These are phyloP conservation scores for Hydriomena furcata DNA, from an alignment of 2,888 invertebrate genomes.

Conservation along the genomic window DNA sequence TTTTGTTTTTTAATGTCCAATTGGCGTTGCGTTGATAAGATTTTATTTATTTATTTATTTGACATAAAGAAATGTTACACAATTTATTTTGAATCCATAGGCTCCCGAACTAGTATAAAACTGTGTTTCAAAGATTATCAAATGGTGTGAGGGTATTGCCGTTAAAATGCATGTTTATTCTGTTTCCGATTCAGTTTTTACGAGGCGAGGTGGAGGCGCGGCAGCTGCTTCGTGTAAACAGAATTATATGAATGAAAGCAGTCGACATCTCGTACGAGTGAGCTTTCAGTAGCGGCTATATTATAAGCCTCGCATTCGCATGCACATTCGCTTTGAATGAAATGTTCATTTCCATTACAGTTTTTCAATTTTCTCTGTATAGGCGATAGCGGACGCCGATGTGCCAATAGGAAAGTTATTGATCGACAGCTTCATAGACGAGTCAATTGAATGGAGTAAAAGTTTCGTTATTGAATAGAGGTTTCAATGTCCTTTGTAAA, in stretches of 20 bases:
- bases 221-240: slow-evolving; percentile 73
- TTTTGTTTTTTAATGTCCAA: slow-evolving; percentile 39
- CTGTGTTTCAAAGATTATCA: no score
- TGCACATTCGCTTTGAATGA: slow-evolving; percentile 53
- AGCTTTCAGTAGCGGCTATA: slow-evolving; percentile 53
- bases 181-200: slow-evolving; percentile 72
- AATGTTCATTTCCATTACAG: slow-evolving; percentile 51
- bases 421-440: slow-evolving; percentile 34
- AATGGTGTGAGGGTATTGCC: slow-evolving; percentile 46
- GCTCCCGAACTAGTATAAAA: no score
- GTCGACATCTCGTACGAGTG: slow-evolving; percentile 47
- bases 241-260: slow-evolving; percentile 66
- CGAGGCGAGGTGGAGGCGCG: slow-evolving; percentile 60
- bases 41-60: no score
- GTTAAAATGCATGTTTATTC: slow-evolving; percentile 66
- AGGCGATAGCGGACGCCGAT: slow-evolving; percentile 33
- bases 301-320: slow-evolving; percentile 45
- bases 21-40: slow-evolving; percentile 40
- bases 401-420: slow-evolving; percentile 38
- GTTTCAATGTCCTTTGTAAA: slow-evolving; percentile 18
- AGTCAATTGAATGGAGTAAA: slow-evolving; percentile 30
- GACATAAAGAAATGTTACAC: no score
- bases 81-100: slow-evolving; percentile 14
- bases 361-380: slow-evolving; percentile 46
- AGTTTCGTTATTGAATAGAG: slow-evolving; percentile 34